Base-by-base conservation (phyloP, 2,888 invertebrate species). In the Chloromyia formosa region DNA sequence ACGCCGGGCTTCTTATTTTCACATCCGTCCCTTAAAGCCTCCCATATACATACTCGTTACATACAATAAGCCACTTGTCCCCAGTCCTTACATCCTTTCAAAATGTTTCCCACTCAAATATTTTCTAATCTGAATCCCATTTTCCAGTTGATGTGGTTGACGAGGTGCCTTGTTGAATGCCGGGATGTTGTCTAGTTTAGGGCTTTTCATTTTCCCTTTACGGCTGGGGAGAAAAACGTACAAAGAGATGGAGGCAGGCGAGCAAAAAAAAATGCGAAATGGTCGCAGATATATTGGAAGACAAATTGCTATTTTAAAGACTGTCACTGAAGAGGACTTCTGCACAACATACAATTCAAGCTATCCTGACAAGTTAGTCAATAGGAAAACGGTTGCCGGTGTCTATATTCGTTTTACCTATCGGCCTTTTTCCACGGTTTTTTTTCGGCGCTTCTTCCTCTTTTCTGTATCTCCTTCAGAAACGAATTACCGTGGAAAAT, bases 131-230 rank as follows among this genome's bases (percentile, higher is more conserved):
- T 56, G 56, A 56, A 56, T 56, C 56, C 22, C 16, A 56, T 56
- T 56, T 56, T 56, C 56, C 56, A 56, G 56, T 20, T 56, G 56
- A 56, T 56, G 56, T 56, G 56, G 56, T 56, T 56, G 56, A 56
- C 56, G 56, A 56, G 56, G 20, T 56, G 16, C 12, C 49, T 3
- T n/a, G 2, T n/a, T n/a, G 49, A 49, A 49, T 56, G 20, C 16
- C 2, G 16, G 14, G 56, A 1, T 56, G 10, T 20, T 10, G 56
- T 56, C 27, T 35, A 35, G 27, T 35, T 7, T 35, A 35, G 12
- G 16, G 49, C 49, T 49, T 49, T n/a, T 12, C 49, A 49, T 49
- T 49, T 49, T 49, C 12, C 49, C 16, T 49, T 49, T 49, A n/a
- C 42, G 42, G 42, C 5, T 9, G 12, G 12, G 49, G 16, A 12